phyloP scores from a whole-genome alignment of 2,888 invertebrate species.

The Geotrupes spiniger region DNA sequence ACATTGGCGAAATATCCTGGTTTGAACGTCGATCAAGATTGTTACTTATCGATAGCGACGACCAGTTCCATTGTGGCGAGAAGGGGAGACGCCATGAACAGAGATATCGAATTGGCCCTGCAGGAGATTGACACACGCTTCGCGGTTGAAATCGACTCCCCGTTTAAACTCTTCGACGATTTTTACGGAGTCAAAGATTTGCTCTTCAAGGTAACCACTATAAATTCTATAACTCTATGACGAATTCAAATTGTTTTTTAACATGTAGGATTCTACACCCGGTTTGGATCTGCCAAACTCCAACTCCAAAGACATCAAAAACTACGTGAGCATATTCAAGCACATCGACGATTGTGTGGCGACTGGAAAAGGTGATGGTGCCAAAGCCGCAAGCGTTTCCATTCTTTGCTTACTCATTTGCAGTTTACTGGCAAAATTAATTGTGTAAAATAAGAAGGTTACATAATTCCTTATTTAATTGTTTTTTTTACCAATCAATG shows the following conservation, averaged over 20 bases:
- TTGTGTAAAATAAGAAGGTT: no score
- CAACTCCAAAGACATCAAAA: constrained; percentile 52
- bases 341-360: constrained; percentile 47
- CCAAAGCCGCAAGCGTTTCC: no score
- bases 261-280: constrained; percentile 57
- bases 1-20: constrained; percentile 53
- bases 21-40: constrained; percentile 54
- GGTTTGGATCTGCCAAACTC: constrained; percentile 52
- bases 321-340: constrained; percentile 57
- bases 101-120: constrained; percentile 36
- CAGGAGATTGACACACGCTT: constrained; percentile 39
- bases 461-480: no score
- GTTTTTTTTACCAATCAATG: no score
- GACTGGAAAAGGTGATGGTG: background rate
- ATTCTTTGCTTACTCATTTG: no score
- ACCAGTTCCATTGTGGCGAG: constrained; percentile 61
- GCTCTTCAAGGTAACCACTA: constrained; percentile 55
- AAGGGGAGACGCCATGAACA: constrained; percentile 39
- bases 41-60: constrained; percentile 58
- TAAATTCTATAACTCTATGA: background rate
- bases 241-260: constrained; percentile 21
- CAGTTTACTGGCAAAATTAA: no score
- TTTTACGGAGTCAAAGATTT: constrained; percentile 56
- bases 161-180: constrained; percentile 58
- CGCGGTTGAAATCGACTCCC: constrained; percentile 46